A percentile compares a stretch with the other conserved stretches of the same genome.
Evolutionary conservation across 1,140 invertebrate genomes (phyloP).

Genomic region (Zaprionus ghesquierei): DNA sequence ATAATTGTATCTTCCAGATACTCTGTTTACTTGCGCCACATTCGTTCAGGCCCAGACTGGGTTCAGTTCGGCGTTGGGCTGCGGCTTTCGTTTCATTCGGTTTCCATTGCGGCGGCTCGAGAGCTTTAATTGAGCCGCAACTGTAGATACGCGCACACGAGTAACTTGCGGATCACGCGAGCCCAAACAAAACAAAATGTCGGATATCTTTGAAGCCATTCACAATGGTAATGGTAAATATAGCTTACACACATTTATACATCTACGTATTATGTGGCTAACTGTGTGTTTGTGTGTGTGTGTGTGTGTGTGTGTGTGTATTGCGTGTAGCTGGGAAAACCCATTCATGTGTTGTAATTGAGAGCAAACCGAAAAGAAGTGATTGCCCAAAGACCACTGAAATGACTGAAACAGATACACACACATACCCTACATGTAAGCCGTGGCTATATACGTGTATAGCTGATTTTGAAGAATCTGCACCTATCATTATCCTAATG

Average conservation of each 20-base stretch:
- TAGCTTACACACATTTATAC: background rate
- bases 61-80: slow-evolving; percentile 18
- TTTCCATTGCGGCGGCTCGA: slow-evolving; percentile 20
- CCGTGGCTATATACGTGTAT: background rate
- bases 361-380: slow-evolving; percentile 21
- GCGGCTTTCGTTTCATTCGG: slow-evolving; percentile 34
- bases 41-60: slow-evolving; percentile 21
- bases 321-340: slow-evolving; percentile 54
- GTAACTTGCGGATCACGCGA: slow-evolving; percentile 63
- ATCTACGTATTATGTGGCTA: background rate
- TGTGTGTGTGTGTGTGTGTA: slow-evolving; percentile 14
- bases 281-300: slow-evolving; percentile 15
- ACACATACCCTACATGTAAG: background rate
- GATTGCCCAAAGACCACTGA: slow-evolving; percentile 13
- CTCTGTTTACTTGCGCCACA: slow-evolving; percentile 74
- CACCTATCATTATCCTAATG: background rate
- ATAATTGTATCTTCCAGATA: slow-evolving; percentile 82
- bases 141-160: slow-evolving; percentile 62
- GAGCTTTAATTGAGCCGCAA: slow-evolving; percentile 78
- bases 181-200: slow-evolving; percentile 72
- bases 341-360: slow-evolving; percentile 59
- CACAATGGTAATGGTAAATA: slow-evolving; percentile 28
- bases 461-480: background rate
- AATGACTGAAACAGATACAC: slow-evolving; percentile 6
- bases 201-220: slow-evolving; percentile 66